Base-by-base conservation (phyloP, 1,140 invertebrate genomes). In the Amyelois transitella region DNA sequence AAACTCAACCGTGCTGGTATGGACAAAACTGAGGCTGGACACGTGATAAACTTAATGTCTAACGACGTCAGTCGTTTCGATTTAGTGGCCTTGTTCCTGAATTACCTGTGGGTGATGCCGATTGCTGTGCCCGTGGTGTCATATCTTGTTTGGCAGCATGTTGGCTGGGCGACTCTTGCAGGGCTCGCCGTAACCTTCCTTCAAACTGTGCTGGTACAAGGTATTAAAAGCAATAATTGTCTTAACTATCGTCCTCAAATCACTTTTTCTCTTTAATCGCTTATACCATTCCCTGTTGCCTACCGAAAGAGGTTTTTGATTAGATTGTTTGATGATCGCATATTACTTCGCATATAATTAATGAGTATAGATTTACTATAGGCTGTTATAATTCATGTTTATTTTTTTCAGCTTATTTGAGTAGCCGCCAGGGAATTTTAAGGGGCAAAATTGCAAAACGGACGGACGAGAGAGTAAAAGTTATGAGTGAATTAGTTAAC, bases 31-130 rank as follows among this genome's bases (percentile, higher is more conserved):
- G 95, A 95, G 6, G 86, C 93, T 0, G 96, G 96, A 0, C 95
- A 96, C 86, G 93, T 96, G 43, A 94, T 97, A 0, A 97, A 97
- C 87, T 81, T 97, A 0, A 90, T 97, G 82, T 96, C 96, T 0
- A 97, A 96, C 73, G 95, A 96, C 66, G 92, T 94, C 6, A 93
- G 91, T 56, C 81, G 91, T 45, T 92, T 92, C 49, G 91, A 92
- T 51, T 58, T 90, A 8, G 89, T 89, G 14, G 67, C 71, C 51
- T 71, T 64, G 65, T 90, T 68, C 57, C 62, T 94, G 10, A 92
- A 93, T 77, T 93, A 91, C 60, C 72, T 93, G 50, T 94, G 92
- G 92, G 91, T 94, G 28, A 94, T 94, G 79, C 95, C 95, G 0
- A 88, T 95, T 7, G 93, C 96, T 71, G 90, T 89, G 8, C 84